Evolutionary conservation across 2,888 invertebrate species (phyloP).

Genomic region (Odontocolon sp.): DNA sequence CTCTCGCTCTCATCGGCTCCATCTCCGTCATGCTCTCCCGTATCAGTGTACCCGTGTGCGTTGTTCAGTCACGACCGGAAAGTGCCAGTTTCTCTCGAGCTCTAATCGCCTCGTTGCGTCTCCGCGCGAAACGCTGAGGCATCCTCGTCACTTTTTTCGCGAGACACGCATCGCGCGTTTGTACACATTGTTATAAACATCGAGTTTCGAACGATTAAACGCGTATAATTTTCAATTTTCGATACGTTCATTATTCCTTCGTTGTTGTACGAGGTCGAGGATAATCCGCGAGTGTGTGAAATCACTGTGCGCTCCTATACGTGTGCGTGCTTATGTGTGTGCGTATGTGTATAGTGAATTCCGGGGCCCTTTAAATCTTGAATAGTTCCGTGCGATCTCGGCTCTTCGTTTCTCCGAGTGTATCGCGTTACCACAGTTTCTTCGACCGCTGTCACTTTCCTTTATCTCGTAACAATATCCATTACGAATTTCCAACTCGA

Average conservation of each 20-base stretch:
- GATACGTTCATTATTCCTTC: too few species aligned
- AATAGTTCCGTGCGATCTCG: neutral
- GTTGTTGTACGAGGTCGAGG: neutral
- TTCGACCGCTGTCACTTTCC: neutral
- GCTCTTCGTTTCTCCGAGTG: too few species aligned
- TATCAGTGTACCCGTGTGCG: slow-evolving; percentile 64
- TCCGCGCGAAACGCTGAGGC: slow-evolving; percentile 59
- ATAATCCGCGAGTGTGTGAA: too few species aligned
- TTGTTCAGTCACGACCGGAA: slow-evolving; percentile 75
- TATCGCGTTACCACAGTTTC: neutral
- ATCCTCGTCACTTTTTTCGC: too few species aligned
- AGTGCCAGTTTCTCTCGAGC: slow-evolving; percentile 78
- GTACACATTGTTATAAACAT: too few species aligned
- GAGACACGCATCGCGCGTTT: too few species aligned
- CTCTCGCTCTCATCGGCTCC: slow-evolving; percentile 61
- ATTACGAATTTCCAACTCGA: slow-evolving; percentile 1
- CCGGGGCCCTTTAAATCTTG: slow-evolving; percentile 47
- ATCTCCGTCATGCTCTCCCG: slow-evolving; percentile 56
- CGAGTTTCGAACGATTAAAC: too few species aligned
- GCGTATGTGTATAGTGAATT: slow-evolving; percentile 11
- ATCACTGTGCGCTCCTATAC: neutral
- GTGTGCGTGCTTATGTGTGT: neutral
- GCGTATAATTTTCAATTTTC: too few species aligned
- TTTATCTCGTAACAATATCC: too few species aligned
- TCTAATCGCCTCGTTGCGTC: slow-evolving; percentile 74